Base-by-base conservation (phyloP, 2,113 vertebrate genomes). In the Tupaia chinensis region DNA sequence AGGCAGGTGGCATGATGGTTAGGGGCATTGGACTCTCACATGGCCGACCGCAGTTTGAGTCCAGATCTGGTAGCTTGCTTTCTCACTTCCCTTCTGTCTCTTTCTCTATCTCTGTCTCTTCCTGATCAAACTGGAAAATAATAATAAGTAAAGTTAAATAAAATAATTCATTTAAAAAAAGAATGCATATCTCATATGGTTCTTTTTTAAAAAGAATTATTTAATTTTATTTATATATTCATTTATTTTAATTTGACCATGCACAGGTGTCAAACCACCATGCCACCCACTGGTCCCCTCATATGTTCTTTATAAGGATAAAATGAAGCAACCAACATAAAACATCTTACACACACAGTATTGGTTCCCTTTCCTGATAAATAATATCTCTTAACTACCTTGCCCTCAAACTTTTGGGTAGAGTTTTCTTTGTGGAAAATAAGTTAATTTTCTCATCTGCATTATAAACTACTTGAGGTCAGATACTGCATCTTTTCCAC, bases 401-500 rank as follows among this genome's bases (percentile, higher is more conserved):
- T 92, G 22, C 23, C 22, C 88, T 93, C 14, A 77, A 70, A 79
- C 17, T 76, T 93, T 58, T 65, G 65, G 77, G 65, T 77, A 87
- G 32, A 34, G 27, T 86, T 93, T 94, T 84, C 66, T 83, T 72
- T 93, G 58, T 29, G 82, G 44, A 85, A 86, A 81, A 23, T 70
- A 92, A 58, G 29, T 89, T 11, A 56, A 34, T 61, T 92, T 85
- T 95, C 22, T 86, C 23, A 68, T 72, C 32, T 93, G 76, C 6
- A 7, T 81, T 93, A 73, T 90, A 79, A 91, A 63, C 34, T 85
- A 76, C 54, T 96, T 95, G 13, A 88, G 63, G 13, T 83, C 19
- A 85, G 34, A 84, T 90, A 83, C 7, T 68, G 9, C 22, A 87
- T 93, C 32, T 94, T 93, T 93, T 70, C 63, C 91, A 68, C 77